phyloP scores from a whole-genome alignment of 1,140 invertebrate genomes.

The Monochamus saltuarius region DNA sequence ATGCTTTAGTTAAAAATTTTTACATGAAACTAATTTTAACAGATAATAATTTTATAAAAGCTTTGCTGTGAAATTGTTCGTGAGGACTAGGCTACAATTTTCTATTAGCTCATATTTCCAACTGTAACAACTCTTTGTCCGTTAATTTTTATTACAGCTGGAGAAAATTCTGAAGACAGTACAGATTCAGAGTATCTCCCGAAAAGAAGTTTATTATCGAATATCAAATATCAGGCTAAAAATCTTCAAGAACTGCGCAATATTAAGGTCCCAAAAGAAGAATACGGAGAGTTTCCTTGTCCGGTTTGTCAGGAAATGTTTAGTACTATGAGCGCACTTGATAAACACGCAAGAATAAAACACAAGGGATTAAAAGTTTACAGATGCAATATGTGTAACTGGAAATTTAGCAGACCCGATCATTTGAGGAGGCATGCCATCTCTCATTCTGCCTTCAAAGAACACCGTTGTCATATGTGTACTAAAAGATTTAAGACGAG shows the following conservation, averaged over 20 bases:
- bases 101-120: no score
- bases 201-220: conserved; percentile 11
- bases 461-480: conserved; percentile 58
- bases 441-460: conserved; percentile 43
- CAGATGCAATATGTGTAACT: conserved; percentile 41
- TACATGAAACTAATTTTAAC: no score
- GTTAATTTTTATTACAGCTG: conserved; percentile 7
- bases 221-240: conserved; percentile 34
- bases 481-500: conserved; percentile 53
- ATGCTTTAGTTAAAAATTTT: no score
- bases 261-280: conserved; percentile 29
- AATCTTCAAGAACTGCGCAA: conserved; percentile 13
- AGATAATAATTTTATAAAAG: no score
- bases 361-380: conserved; percentile 41
- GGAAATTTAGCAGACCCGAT: conserved; percentile 40
- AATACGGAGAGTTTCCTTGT: conserved; percentile 43
- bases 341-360: conserved; percentile 37
- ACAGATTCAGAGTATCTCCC: conserved; percentile 39
- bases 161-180: conserved; percentile 23
- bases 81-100: no score
- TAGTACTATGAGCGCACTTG: conserved; percentile 33
- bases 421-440: conserved; percentile 44
- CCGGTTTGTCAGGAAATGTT: conserved; percentile 43
- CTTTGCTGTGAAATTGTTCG: no score
- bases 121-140: not conserved